Percentiles rank a stretch among this genome's conserved stretches.
phyloP scores from a whole-genome alignment of 2,797 vertebrate genomes.

The Emydoidea blandingii region DNA sequence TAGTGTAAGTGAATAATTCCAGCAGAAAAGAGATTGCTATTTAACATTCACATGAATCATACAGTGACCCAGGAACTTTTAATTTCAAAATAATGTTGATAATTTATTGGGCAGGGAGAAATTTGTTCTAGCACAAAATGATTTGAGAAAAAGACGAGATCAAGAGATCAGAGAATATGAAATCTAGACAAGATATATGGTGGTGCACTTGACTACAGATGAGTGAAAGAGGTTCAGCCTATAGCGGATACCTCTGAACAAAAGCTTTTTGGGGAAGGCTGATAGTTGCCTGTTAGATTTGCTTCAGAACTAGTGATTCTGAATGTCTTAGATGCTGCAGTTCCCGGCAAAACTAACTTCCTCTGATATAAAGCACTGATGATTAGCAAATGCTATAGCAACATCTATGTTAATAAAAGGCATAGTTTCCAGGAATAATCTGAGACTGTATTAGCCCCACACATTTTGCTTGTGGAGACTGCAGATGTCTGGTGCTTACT shows the following conservation, averaged over 20 bases:
- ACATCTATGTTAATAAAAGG: slow-evolving; percentile 57
- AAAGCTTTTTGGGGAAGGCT: slow-evolving; percentile 44
- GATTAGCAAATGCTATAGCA: slow-evolving; percentile 49
- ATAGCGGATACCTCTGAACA: slow-evolving; percentile 37
- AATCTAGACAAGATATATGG: not conserved
- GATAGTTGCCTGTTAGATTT: slow-evolving; percentile 55
- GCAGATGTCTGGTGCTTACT: slow-evolving; percentile 58
- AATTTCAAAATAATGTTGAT: slow-evolving; percentile 25
- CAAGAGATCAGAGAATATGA: slow-evolving; percentile 12
- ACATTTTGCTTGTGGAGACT: slow-evolving; percentile 65
- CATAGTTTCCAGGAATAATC: slow-evolving; percentile 51
- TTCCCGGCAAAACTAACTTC: slow-evolving; percentile 63
- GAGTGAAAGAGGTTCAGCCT: slow-evolving; percentile 40
- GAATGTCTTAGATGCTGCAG: slow-evolving; percentile 62
- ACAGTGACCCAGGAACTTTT: slow-evolving; percentile 20
- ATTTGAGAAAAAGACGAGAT: slow-evolving; percentile 8
- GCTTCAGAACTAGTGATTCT: slow-evolving; percentile 62
- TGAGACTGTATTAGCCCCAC: slow-evolving; percentile 42
- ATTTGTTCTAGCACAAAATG: slow-evolving; percentile 1
- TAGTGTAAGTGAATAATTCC: not conserved
- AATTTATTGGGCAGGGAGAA: slow-evolving; percentile 13
- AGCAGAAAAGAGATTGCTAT: not conserved
- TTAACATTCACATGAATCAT: not conserved
- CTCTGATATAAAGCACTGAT: not conserved
- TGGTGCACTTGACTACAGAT: slow-evolving; percentile 52